These are phyloP conservation scores for Andrena praecox DNA, from an alignment of 2,888 invertebrate genomes.

Conservation along the genomic window DNA sequence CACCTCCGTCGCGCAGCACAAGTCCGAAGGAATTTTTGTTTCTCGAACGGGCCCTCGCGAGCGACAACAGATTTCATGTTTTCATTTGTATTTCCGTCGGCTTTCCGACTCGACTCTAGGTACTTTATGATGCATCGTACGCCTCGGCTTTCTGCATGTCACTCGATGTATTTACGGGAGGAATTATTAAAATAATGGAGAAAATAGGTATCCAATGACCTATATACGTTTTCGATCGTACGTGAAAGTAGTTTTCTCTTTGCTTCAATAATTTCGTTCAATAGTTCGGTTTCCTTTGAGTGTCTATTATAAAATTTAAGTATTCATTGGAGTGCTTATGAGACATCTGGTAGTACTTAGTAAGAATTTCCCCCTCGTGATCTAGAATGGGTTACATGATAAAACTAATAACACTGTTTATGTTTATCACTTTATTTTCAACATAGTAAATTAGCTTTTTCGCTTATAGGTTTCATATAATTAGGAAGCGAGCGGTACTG, in stretches of 20 bases:
- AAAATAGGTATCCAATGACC: constrained; percentile 36
- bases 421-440: neutral
- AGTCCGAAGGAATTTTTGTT: constrained; percentile 2
- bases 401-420: neutral
- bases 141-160: neutral
- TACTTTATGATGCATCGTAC: neutral
- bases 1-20: neutral
- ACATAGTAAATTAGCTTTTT: constrained; percentile 9
- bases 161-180: neutral
- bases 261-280: neutral
- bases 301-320: neutral
- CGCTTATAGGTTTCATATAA: constrained; percentile 53
- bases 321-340: neutral
- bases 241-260: constrained; percentile 38
- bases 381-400: neutral
- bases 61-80: constrained; percentile 13
- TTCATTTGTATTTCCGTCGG: neutral
- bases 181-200: constrained; percentile 12
- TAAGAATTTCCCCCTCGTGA: neutral
- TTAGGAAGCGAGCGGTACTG: constrained; percentile 28
- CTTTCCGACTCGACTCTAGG: neutral
- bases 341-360: neutral
- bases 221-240: constrained; percentile 38
- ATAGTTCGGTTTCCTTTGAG: neutral
- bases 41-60: neutral